phyloP scores from a whole-genome alignment of 2,113 vertebrate species.

The Otocyon megalotis region DNA sequence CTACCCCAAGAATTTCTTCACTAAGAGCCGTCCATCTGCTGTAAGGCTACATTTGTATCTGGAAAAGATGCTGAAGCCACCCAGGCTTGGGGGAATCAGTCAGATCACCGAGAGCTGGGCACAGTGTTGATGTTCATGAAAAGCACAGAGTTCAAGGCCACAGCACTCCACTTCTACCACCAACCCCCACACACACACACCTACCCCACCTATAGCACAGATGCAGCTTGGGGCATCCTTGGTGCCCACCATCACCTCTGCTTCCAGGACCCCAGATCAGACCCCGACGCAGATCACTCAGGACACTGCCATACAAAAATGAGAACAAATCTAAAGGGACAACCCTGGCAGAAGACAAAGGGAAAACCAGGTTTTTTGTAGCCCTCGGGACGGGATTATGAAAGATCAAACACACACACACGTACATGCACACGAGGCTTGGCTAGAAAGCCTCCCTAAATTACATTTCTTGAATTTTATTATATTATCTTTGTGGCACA shows the following conservation, averaged over 20 bases:
- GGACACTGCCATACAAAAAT: conserved; percentile 35
- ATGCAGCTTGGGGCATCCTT: not conserved
- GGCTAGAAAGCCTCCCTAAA: conserved; percentile 86
- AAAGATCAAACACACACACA: conserved; percentile 74
- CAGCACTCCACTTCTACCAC: not conserved
- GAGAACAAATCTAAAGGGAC: conserved; percentile 73
- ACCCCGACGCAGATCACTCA: conserved; percentile 60
- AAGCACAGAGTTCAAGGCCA: not conserved
- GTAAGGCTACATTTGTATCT: not conserved
- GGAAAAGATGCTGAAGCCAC: not conserved
- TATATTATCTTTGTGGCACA: conserved; percentile 85
- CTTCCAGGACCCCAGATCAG: not conserved
- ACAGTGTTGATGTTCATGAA: not conserved
- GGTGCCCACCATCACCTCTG: conserved; percentile 18
- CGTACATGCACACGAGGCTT: conserved; percentile 55
- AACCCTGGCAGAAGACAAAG: conserved; percentile 64
- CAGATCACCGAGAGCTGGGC: not conserved
- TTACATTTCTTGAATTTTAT: conserved; percentile 88
- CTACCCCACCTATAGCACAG: not conserved
- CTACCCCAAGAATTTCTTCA: not conserved
- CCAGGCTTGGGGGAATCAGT: not conserved
- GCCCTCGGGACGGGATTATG: conserved; percentile 84
- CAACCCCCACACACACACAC: not conserved
- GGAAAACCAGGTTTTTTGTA: conserved; percentile 67
- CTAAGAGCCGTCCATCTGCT: not conserved